Evolutionary conservation across 2,113 vertebrate species (phyloP).

Genomic region (Triplophysa dalaica): DNA sequence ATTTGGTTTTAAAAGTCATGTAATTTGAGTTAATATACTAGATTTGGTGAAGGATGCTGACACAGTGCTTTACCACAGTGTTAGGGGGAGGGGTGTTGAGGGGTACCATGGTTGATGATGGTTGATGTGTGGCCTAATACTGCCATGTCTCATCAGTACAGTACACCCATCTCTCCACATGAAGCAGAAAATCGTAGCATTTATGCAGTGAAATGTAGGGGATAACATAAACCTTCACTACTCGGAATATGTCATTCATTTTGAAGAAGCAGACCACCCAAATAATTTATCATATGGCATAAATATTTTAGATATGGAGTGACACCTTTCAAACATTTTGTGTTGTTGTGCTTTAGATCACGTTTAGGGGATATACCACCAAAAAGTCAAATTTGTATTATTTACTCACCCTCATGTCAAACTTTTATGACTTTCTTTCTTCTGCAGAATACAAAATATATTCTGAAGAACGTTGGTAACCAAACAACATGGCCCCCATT

Average conservation of each 20-base stretch:
- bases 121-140: slow-evolving; percentile 34
- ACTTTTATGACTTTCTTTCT: too few species aligned
- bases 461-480: too few species aligned
- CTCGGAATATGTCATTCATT: slow-evolving; percentile 23
- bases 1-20: too few species aligned
- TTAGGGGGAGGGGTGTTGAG: slow-evolving; percentile 10
- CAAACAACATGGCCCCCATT: too few species aligned
- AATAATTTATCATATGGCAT: background rate
- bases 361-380: too few species aligned
- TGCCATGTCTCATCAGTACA: slow-evolving; percentile 36
- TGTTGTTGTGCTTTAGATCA: too few species aligned
- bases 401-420: too few species aligned
- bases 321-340: too few species aligned
- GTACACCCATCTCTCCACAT: slow-evolving; percentile 18
- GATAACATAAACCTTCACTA: background rate
- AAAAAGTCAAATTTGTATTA: too few species aligned
- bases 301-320: slow-evolving; percentile 27
- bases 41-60: background rate
- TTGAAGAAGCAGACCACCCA: background rate
- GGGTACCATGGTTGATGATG: slow-evolving; percentile 20
- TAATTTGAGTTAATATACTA: background rate
- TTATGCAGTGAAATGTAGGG: slow-evolving; percentile 5
- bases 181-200: slow-evolving; percentile 19
- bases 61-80: background rate
- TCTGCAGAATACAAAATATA: too few species aligned